Evolutionary conservation across 2,797 vertebrate genomes (phyloP), one percentile per base, ranked within the genome.

Genomic region (Mormyrops boulengeri): DNA sequence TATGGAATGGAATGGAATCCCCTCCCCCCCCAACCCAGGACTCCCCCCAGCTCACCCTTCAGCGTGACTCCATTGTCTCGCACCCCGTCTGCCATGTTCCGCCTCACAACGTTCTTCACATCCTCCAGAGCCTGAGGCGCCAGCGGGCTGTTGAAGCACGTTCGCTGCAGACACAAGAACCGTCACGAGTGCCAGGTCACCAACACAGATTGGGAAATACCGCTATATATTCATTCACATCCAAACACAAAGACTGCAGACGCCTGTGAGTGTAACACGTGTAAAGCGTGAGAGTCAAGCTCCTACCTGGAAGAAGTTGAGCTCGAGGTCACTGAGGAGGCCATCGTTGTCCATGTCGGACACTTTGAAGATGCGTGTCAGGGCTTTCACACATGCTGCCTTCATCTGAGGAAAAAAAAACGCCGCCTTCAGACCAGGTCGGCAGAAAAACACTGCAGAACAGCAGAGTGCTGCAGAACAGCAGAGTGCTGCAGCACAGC

Each of bases 41-140:
- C 22, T 9, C n/a, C 19, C n/a, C 6, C 26, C 52, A 14, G 17
- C 94, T 89, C 90, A 99, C 98, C 98, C 96, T 97, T 98, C 90
- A 99, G 93, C 0, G 97, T 98, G 92, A 99, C 94, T 5, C 98
- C 98, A 34, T 97, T 97, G 91, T 97, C 96, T 69, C 94, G 94
- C 87, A 99, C 97, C 49, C 98, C 98, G 34, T 99, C 97, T 8
- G 92, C 96, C 66, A 98, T 90, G 89, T 99, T 99, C 95, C 97
- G 99, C 93, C 97, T 96, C 90, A 99, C 98, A 87, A 99, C 98
- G 49, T 98, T 99, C 95, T 99, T 99, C 19, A 99, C 98, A n/a
- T 99, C 98, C 94, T 99, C 98, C 90, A 99, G 93, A 3, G 98
- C 98, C 62, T 98, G 97, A 90, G 97, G 96, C 82, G 97, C 97